Evolutionary conservation across 2,113 vertebrate species (phyloP), one percentile per base, ranked within the genome.

Genomic region (Terrapene triunguis): DNA sequence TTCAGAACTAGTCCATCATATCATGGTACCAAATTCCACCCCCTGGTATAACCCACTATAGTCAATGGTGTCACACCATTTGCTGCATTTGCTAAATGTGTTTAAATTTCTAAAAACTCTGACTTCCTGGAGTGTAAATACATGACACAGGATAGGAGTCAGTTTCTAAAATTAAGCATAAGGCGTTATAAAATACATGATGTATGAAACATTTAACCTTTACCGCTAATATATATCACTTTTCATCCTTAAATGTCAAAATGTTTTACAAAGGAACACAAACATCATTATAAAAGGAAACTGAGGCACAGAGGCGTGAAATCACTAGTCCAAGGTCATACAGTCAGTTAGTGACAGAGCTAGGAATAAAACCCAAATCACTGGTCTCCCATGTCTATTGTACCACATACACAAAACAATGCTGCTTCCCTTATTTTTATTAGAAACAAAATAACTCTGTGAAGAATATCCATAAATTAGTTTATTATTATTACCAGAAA

Each of bases 71-170:
- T 19, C 1, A 0, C 59, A 80, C 47, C 80, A 50, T 38, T 27
- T 59, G n/a, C 19, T 38, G 62, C 17, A 59, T 2, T 53, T 81
- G 78, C 38, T 17, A 74, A 21, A 22, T 35, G 50, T 11, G 22
- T 59, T 35, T 32, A 51, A 91, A 88, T 55, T 88, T 69, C n/a
- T 87, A 80, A 57, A 85, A 92, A 35, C 24, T 80, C 72, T 44
- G 17, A 85, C 3, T 11, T 82, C 50, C 44, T 65, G 3, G 6
- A 65, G 10, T 44, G 91, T 88, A 89, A 54, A 44, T 93, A 79
- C 9, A 47, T 25, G 19, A 17, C 51, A 88, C 0, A 0, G 78
- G 80, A 86, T 8, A 82, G 80, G 44, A 74, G 69, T 53, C 65
- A 84, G 32, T 74, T 91, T 91, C 82, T 85, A 83, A 78, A 84